Evolutionary conservation across 2,113 vertebrate genomes (phyloP).

Genomic region (Nyctibius bracteatus): DNA sequence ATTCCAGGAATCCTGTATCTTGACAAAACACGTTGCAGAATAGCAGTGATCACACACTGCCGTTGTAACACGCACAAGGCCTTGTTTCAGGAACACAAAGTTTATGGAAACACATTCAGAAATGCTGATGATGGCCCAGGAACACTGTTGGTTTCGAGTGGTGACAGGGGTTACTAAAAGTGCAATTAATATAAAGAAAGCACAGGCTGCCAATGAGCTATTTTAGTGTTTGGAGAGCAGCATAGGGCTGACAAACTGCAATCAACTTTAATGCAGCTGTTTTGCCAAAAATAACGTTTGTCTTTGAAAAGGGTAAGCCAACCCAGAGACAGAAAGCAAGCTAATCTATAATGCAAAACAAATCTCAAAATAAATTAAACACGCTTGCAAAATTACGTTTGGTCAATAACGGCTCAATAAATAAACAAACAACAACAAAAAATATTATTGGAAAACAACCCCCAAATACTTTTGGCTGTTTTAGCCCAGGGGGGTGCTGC

Average conservation of each 20-base stretch:
- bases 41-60: neutral
- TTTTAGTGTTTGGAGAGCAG: conserved; percentile 26
- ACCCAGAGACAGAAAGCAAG: neutral
- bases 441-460: neutral
- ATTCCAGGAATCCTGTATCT: neutral
- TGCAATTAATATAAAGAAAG: neutral
- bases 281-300: neutral
- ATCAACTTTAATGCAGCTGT: neutral
- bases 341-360: neutral
- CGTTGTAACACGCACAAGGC: rapidly evolving
- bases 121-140: neutral
- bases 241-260: neutral
- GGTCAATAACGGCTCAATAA: conserved; percentile 27
- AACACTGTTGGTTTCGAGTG: neutral
- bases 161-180: neutral
- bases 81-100: neutral
- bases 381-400: neutral
- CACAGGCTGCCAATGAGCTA: neutral
- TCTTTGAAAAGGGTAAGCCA: neutral
- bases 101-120: neutral
- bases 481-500: neutral
- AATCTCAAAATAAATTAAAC: neutral
- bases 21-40: neutral
- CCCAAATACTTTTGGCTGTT: neutral
- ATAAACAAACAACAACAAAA: neutral